A percentile compares a stretch with the other conserved stretches of the same genome.
Conservation (phyloP, 2,888 invertebrate genomes). For the Hydrotaea cyrtoneurina region DNA sequence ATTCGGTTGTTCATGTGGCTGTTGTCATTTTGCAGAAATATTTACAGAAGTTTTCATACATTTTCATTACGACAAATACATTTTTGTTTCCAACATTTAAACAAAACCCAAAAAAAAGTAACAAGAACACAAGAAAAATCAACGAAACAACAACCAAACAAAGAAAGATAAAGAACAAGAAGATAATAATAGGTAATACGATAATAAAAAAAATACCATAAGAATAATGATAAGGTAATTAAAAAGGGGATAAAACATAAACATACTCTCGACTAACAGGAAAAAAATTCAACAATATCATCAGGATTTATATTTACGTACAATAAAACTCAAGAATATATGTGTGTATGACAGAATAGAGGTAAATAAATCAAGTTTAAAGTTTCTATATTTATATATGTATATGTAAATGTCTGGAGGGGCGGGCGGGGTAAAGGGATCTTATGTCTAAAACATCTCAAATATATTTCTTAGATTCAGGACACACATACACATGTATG, state of each 20-base stretch:
- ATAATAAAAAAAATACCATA: not conserved
- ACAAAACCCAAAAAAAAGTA: not conserved
- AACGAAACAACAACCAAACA: slow-evolving; percentile 7
- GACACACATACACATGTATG: not conserved
- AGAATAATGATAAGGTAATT: not conserved
- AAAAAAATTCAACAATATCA: not conserved
- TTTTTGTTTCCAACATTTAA: slow-evolving; percentile 39
- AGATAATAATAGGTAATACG: not conserved
- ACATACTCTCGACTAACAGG: slow-evolving; percentile 16
- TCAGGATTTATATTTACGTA: not conserved
- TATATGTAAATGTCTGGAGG: too few species aligned
- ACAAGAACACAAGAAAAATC: not conserved
- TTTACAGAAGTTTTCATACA: slow-evolving; percentile 62
- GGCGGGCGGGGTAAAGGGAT: too few species aligned
- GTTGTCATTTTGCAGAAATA: slow-evolving; percentile 59
- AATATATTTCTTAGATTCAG: slow-evolving; percentile 1
- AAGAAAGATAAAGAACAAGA: not conserved
- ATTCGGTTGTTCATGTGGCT: not conserved
- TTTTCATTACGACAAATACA: slow-evolving; percentile 40
- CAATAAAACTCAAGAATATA: too few species aligned
- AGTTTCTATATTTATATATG: too few species aligned
- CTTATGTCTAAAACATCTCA: slow-evolving; percentile 17
- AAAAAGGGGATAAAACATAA: not conserved
- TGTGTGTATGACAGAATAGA: too few species aligned
- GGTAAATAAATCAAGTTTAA: too few species aligned